Base-by-base conservation (phyloP, 2,797 vertebrate species). In the Otolemur crassicaudatus region DNA sequence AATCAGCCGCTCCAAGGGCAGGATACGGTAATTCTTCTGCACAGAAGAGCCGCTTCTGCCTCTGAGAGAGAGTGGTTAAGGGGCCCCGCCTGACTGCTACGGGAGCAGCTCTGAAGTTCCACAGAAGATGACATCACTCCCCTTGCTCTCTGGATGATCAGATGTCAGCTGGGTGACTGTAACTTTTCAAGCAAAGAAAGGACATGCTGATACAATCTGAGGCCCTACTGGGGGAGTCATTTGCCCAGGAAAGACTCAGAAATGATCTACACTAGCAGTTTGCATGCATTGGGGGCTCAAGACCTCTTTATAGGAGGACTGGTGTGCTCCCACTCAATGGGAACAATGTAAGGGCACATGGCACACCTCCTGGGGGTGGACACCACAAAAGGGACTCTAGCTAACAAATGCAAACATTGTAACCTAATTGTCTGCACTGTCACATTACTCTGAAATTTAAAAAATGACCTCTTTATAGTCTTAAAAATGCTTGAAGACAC, bases 171-270 rank as follows among this genome's bases (percentile, higher is more conserved):
- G 17, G 4, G 5, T 46, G 49, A 89, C n/a, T 85, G 87, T 23
- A 85, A 85, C 29, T 80, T 89, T 88, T 43, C 65, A 70, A 80
- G 83, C 43, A 83, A 84, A 87, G 56, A 85, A 70, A 87, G 72
- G 49, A 56, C 46, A 37, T 5, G 17, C 7, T 23, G 20, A 87
- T 73, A 58, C 40, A 19, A 83, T 43, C 37, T 29, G 49, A 87
- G 58, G 61, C 46, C 22, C 56, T 82, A 25, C 9, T 17, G 70
- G 2, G 40, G 49, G 11, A 88, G 34, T 90, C 40, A 27, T 5
- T 61, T 34, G 40, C 56, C 61, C 65, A 73, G 40, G n/a, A 93
- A 92, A 92, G 58, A 83, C 9, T 89, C 83, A 63, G 92, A 46
- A 77, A 40, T 17, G 94, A 84, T 25, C 37, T 73, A 53, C 9